Evolutionary conservation across 2,113 vertebrate species (phyloP).

Genomic region (Strigops habroptila): DNA sequence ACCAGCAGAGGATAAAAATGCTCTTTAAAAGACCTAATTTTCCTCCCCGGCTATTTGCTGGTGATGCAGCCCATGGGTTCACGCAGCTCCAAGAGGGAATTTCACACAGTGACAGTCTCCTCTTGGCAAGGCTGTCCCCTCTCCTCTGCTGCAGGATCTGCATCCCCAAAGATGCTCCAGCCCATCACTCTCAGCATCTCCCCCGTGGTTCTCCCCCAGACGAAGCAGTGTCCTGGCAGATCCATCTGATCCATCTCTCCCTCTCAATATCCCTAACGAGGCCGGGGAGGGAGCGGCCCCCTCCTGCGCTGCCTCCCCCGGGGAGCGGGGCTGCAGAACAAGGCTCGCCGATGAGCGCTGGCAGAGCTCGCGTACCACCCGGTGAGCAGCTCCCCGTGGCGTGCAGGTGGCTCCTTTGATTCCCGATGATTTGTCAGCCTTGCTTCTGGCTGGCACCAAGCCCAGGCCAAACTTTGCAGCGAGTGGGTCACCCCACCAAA

Average conservation of each 20-base stretch:
- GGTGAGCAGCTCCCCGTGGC: neutral
- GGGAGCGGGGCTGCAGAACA: neutral
- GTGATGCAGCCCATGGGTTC: neutral
- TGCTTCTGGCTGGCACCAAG: neutral
- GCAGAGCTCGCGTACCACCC: neutral
- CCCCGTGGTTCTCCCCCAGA: neutral
- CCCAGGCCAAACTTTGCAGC: neutral
- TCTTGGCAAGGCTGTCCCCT: neutral
- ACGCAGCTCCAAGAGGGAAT: neutral
- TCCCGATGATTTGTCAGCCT: neutral
- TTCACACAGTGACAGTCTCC: fast-evolving
- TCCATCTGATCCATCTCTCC: neutral
- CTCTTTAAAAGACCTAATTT: neutral
- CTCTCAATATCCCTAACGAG: neutral
- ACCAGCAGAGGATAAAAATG: neutral
- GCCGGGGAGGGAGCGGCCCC: neutral
- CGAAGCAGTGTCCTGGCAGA: fast-evolving
- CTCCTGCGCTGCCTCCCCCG: neutral
- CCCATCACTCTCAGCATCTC: neutral
- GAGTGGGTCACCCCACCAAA: neutral
- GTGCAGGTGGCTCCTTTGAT: slow-evolving; percentile 48
- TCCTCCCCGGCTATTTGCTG: neutral
- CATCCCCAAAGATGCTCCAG: neutral
- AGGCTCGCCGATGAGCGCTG: slow-evolving; percentile 7
- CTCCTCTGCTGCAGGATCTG: neutral